Evolutionary conservation across 1,140 invertebrate species (phyloP).

Genomic region (Tribolium castaneum): DNA sequence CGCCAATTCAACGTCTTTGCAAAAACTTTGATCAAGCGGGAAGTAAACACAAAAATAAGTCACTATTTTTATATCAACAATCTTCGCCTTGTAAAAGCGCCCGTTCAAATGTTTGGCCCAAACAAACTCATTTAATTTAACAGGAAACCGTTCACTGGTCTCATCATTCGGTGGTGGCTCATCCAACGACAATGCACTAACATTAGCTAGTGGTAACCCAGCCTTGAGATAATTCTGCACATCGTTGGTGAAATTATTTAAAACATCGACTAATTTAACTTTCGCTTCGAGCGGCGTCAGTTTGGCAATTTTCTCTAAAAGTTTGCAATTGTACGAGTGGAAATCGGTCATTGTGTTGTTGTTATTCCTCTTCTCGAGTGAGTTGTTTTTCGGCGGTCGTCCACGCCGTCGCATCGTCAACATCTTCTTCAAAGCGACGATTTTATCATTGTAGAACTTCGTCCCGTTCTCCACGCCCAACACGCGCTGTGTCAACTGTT

Average conservation of each 20-base stretch:
- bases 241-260: slow-evolving; percentile 45
- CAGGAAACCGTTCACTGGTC: not conserved
- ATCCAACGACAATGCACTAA: slow-evolving; percentile 39
- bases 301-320: slow-evolving; percentile 34
- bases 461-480: slow-evolving; percentile 30
- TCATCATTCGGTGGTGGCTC: not conserved
- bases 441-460: slow-evolving; percentile 11
- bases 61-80: slow-evolving; percentile 66
- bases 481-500: not conserved
- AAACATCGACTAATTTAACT: slow-evolving; percentile 49
- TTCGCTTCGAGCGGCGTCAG: slow-evolving; percentile 47
- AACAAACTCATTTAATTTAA: slow-evolving; percentile 63
- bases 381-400: not conserved
- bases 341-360: slow-evolving; percentile 19
- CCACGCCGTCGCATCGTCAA: not conserved
- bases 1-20: slow-evolving; percentile 70
- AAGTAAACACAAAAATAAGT: slow-evolving; percentile 74
- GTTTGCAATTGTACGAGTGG: slow-evolving; percentile 16
- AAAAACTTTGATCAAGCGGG: slow-evolving; percentile 71
- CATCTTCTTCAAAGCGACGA: slow-evolving; percentile 18
- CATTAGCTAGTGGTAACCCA: slow-evolving; percentile 48
- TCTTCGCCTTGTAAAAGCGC: slow-evolving; percentile 71
- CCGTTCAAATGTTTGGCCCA: slow-evolving; percentile 75
- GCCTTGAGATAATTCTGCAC: slow-evolving; percentile 45
- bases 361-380: not conserved